Evolutionary conservation across 2,888 invertebrate species (phyloP).

Genomic region (Ceratothoa steindachneri): DNA sequence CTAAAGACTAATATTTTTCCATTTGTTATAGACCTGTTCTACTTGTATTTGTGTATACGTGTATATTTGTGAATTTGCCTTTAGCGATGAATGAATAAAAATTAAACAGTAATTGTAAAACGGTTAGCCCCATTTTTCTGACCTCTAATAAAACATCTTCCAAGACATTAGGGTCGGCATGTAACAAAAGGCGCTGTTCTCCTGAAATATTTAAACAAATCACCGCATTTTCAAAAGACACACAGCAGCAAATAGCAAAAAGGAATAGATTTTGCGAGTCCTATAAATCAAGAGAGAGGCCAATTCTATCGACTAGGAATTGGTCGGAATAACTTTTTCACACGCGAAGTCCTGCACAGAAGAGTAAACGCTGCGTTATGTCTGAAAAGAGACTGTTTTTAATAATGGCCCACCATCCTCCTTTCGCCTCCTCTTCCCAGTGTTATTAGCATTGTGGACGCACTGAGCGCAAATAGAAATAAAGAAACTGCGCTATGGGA

Average conservation of each 20-base stretch:
- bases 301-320: constrained; percentile 13
- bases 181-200: background rate
- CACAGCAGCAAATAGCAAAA: constrained; percentile 4
- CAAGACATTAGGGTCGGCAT: background rate
- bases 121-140: background rate
- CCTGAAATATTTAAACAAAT: constrained; percentile 9
- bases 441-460: constrained; percentile 13
- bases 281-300: constrained; percentile 3
- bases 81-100: background rate
- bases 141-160: background rate
- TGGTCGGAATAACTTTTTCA: constrained; percentile 8
- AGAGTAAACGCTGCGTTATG: background rate
- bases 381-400: background rate
- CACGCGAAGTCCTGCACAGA: background rate
- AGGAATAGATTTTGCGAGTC: constrained; percentile 1
- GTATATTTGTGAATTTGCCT: background rate
- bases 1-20: too few relatives aligned
- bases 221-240: constrained; percentile 1
- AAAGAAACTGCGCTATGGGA: background rate
- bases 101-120: constrained; percentile 3
- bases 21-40: too few relatives aligned
- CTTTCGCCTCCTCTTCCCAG: background rate
- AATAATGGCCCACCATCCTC: too few relatives aligned
- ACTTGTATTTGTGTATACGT: background rate
- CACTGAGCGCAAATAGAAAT: background rate